phyloP scores from a whole-genome alignment of 2,888 invertebrate genomes.

The Hypselothyrea guttata region DNA sequence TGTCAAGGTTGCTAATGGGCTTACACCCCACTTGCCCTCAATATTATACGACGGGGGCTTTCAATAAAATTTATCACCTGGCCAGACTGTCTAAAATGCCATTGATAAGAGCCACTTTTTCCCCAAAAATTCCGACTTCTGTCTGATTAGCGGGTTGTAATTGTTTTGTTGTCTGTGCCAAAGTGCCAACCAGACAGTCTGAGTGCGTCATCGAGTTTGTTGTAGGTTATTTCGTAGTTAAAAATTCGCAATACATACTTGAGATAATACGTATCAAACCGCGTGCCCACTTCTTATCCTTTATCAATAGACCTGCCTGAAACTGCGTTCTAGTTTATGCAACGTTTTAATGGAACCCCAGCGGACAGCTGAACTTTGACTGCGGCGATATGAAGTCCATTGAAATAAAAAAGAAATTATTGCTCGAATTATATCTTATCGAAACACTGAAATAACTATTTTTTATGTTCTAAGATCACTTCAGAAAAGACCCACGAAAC shows the following conservation, averaged over 20 bases:
- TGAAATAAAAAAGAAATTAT: constrained; percentile 27
- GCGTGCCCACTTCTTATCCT: constrained; percentile 36
- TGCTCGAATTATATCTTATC: constrained; percentile 39
- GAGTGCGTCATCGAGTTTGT: constrained; percentile 51
- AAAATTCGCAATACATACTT: constrained; percentile 38
- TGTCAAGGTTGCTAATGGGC: constrained; percentile 19
- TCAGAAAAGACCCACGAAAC: constrained; percentile 6
- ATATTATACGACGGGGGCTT: background rate
- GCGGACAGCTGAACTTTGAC: constrained; percentile 38
- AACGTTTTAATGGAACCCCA: constrained; percentile 18
- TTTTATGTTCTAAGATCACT: constrained; percentile 20
- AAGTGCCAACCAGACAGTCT: constrained; percentile 46
- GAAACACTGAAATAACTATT: constrained; percentile 28
- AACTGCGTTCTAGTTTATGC: constrained; percentile 60
- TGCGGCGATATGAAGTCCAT: background rate
- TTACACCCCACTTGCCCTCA: constrained; percentile 4
- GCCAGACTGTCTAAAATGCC: background rate
- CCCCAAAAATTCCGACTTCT: background rate
- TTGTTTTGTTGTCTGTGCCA: constrained; percentile 35
- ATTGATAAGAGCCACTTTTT: constrained; percentile 13
- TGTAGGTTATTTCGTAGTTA: constrained; percentile 40
- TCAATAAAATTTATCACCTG: constrained; percentile 25
- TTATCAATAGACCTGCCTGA: constrained; percentile 2
- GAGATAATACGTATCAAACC: constrained; percentile 30
- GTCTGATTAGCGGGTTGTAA: constrained; percentile 26